Percentiles rank a stretch among this genome's conserved stretches.
phyloP scores from a whole-genome alignment of 2,888 invertebrate species.

The Lasioglossum morio region DNA sequence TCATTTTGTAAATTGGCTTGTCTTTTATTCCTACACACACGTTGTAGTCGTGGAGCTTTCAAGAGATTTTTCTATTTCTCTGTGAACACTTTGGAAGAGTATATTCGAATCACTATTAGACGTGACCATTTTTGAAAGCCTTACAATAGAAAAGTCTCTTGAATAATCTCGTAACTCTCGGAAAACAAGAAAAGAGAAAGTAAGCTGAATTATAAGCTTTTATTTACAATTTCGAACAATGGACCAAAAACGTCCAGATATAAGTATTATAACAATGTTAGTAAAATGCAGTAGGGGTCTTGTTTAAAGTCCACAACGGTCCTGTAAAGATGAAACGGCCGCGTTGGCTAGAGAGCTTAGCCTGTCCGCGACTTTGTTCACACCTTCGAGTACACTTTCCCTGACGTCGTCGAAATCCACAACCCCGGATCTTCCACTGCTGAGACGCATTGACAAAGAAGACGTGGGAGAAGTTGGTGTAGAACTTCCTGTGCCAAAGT shows the following conservation, averaged over 20 bases:
- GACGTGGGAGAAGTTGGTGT: conserved; percentile 79
- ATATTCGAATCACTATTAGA: not conserved
- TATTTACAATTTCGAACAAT: conserved; percentile 81
- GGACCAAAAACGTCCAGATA: conserved; percentile 71
- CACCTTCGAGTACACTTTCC: conserved; percentile 98
- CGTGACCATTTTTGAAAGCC: not conserved
- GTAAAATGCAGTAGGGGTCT: conserved; percentile 67
- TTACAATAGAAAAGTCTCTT: not conserved
- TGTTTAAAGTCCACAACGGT: conserved; percentile 82
- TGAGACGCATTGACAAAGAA: conserved; percentile 77
- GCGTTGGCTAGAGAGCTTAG: conserved; percentile 97
- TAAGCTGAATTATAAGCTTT: conserved; percentile 75
- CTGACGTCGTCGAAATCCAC: conserved; percentile 97
- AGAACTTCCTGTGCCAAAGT: conserved; percentile 90
- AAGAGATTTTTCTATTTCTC: not conserved
- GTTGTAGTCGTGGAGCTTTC: conserved; percentile 1
- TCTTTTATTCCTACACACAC: conserved; percentile 24
- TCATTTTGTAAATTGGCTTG: conserved; percentile 31
- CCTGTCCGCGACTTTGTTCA: conserved; percentile 98
- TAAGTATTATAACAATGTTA: conserved; percentile 75
- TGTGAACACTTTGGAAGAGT: not conserved
- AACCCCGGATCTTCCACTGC: conserved; percentile 75
- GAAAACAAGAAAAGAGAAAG: conserved; percentile 13
- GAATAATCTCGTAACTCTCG: not conserved
- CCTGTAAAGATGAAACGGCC: conserved; percentile 97